Percentiles rank a stretch among this genome's conserved stretches.
These are phyloP conservation scores for Diarsia dahlii DNA, from an alignment of 2,888 invertebrate species.

Conservation along the genomic window DNA sequence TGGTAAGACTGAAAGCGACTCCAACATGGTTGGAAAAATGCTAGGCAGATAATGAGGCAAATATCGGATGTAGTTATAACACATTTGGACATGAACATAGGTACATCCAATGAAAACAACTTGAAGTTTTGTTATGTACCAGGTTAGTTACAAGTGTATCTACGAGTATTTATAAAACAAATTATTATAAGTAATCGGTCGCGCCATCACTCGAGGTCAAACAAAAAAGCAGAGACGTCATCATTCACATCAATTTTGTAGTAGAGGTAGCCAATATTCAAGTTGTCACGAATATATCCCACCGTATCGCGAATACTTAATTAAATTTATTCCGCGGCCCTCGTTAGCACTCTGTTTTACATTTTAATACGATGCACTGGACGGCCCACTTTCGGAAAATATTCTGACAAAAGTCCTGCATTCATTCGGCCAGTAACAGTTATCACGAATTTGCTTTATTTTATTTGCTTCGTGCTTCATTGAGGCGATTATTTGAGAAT, in stretches of 20 bases:
- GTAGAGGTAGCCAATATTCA: neutral
- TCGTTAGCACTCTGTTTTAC: conserved; percentile 58
- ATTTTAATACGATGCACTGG: conserved; percentile 55
- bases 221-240: neutral
- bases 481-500: conserved; percentile 37
- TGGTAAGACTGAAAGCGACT: too few species aligned
- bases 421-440: conserved; percentile 23
- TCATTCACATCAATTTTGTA: neutral
- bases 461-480: conserved; percentile 33
- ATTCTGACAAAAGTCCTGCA: conserved; percentile 23
- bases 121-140: too few species aligned
- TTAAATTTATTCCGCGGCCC: conserved; percentile 55
- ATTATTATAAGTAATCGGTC: too few species aligned
- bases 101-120: too few species aligned
- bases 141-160: neutral
- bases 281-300: conserved; percentile 15
- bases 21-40: too few species aligned
- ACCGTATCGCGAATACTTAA: conserved; percentile 31
- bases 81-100: neutral
- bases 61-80: neutral
- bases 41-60: too few species aligned
- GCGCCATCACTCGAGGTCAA: neutral
- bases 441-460: conserved; percentile 45
- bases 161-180: neutral
- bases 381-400: conserved; percentile 27